phyloP scores from a whole-genome alignment of 2,113 vertebrate species.

The Lophochroa leadbeateri region DNA sequence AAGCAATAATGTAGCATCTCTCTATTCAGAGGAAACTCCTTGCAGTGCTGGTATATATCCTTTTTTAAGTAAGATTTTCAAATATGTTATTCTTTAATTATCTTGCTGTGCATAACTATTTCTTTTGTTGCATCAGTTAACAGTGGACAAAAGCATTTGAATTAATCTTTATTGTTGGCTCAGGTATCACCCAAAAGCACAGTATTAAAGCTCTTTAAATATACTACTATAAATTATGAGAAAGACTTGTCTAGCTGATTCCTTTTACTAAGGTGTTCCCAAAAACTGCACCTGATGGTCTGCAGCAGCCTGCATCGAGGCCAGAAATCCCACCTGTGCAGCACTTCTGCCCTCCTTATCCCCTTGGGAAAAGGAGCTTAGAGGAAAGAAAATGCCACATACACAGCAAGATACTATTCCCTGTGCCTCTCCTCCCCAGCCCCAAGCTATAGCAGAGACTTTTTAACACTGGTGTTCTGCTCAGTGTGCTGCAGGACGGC shows the following conservation, averaged over 20 bases:
- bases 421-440: fast-evolving
- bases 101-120: fast-evolving
- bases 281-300: neutral
- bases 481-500: too few relatives aligned
- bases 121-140: neutral
- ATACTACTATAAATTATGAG: fast-evolving
- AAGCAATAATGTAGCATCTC: neutral
- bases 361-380: neutral
- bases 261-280: neutral
- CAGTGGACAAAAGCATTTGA: fast-evolving
- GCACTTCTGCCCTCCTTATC: neutral
- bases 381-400: neutral
- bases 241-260: neutral
- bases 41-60: fast-evolving
- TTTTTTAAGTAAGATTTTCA: fast-evolving
- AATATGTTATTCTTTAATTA: fast-evolving
- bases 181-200: fast-evolving
- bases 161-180: fast-evolving
- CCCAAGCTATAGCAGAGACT: neutral
- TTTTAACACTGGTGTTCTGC: too few relatives aligned
- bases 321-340: neutral
- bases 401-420: fast-evolving
- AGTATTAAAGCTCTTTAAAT: neutral
- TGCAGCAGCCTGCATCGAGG: fast-evolving
- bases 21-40: fast-evolving